Evolutionary conservation across 2,888 invertebrate species (phyloP).

Genomic region (Acrocyrtus sp.): DNA sequence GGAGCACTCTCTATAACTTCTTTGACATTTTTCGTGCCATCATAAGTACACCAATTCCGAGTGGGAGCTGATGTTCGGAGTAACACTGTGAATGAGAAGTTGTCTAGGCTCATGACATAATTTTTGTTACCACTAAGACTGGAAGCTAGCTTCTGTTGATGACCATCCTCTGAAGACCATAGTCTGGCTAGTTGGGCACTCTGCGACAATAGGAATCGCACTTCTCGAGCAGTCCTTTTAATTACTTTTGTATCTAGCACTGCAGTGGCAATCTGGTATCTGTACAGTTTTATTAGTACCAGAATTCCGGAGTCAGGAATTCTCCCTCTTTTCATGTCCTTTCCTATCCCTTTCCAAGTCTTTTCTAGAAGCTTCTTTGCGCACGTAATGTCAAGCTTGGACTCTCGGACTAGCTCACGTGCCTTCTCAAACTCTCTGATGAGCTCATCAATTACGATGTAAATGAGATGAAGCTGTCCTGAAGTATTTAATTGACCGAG

Average conservation of each 20-base stretch:
- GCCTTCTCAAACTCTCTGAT: neutral
- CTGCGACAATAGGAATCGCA: conserved; percentile 9
- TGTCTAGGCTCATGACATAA: neutral
- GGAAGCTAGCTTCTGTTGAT: no score
- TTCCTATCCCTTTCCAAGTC: conserved; percentile 28
- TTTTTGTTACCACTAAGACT: neutral
- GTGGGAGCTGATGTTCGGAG: neutral
- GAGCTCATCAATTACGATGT: conserved; percentile 8
- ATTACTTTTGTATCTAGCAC: conserved; percentile 14
- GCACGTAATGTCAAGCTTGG: neutral
- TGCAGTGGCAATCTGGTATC: conserved; percentile 27
- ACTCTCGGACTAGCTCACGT: neutral
- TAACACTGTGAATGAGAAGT: neutral
- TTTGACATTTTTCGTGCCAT: no score
- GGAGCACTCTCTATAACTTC: neutral
- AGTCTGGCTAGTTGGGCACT: neutral
- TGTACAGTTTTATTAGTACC: conserved; percentile 19
- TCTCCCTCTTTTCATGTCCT: conserved; percentile 17
- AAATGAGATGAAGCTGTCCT: conserved; percentile 10
- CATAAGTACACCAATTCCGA: conserved; percentile 3
- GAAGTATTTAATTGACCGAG: conserved; percentile 6
- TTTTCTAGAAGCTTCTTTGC: conserved; percentile 20
- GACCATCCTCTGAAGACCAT: neutral
- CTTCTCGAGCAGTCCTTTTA: neutral
- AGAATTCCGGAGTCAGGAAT: conserved; percentile 19